Conservation (phyloP, 2,888 invertebrate genomes). For the Eupeodes latifasciatus region DNA sequence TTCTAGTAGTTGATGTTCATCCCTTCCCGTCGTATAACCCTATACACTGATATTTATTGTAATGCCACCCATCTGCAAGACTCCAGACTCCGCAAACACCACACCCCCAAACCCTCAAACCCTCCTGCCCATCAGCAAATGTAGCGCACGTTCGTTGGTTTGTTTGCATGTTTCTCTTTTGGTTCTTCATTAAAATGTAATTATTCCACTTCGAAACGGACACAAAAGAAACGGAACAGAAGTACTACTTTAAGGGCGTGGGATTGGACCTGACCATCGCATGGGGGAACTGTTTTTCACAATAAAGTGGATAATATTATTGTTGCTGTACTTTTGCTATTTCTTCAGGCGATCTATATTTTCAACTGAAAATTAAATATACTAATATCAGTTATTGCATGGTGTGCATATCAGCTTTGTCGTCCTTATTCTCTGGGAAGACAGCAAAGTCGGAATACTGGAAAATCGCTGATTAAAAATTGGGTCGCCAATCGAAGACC, state of each 20-base stretch:
- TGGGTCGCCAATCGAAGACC: constrained; percentile 31
- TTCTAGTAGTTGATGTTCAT: constrained; percentile 20
- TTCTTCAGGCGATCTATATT: constrained; percentile 37
- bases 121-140: not conserved
- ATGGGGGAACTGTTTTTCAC: not conserved
- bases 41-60: not conserved
- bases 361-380: constrained; percentile 67
- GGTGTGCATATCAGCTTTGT: not conserved
- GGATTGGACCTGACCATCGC: not conserved
- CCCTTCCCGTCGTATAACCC: not conserved
- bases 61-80: no score
- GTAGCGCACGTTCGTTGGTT: not conserved
- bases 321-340: constrained; percentile 62
- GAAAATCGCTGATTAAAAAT: constrained; percentile 38
- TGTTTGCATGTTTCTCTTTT: constrained; percentile 26
- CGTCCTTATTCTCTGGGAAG: not conserved
- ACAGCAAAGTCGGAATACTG: not conserved
- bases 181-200: constrained; percentile 75
- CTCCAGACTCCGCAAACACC: no score
- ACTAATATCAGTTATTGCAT: constrained; percentile 45
- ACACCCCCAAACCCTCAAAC: not conserved
- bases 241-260: not conserved
- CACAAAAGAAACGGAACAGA: constrained; percentile 43
- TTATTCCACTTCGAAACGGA: constrained; percentile 66
- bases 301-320: constrained; percentile 57